Evolutionary conservation across 2,113 vertebrate genomes (phyloP).

Genomic region (Neolamprologus fasciatus): DNA sequence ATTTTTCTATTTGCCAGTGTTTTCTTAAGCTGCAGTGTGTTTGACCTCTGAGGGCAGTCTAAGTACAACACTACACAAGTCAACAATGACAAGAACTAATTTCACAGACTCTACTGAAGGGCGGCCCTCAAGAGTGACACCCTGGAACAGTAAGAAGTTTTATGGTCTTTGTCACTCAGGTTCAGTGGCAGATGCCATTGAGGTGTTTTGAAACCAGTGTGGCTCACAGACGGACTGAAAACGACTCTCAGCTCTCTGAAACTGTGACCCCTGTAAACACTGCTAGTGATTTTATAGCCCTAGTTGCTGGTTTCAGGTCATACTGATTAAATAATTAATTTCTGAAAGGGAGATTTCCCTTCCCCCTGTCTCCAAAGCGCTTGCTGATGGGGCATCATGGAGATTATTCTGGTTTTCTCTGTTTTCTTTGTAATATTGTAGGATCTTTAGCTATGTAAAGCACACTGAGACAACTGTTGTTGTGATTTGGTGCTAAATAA

Average conservation of each 20-base stretch:
- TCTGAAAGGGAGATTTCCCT: background rate
- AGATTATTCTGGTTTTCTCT: rapidly evolving
- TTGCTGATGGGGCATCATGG: background rate
- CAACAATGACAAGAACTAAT: background rate
- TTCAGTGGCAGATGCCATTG: background rate
- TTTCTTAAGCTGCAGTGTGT: background rate
- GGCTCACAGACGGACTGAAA: background rate
- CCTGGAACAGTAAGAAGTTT: background rate
- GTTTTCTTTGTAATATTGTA: background rate
- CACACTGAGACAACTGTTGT: background rate
- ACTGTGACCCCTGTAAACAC: background rate
- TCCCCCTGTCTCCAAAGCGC: rapidly evolving
- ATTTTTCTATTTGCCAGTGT: background rate
- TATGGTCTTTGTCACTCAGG: background rate
- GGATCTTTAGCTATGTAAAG: background rate
- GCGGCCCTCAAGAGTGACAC: rapidly evolving
- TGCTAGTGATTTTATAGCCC: background rate
- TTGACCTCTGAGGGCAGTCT: background rate
- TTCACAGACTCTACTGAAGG: background rate
- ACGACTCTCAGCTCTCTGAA: background rate
- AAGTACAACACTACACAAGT: background rate
- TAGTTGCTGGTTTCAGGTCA: background rate
- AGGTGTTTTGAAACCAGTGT: background rate
- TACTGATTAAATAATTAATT: background rate
- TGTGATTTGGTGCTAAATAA: background rate